Evolutionary conservation across 2,888 invertebrate genomes (phyloP).

Genomic region (Ophioninae sp.): DNA sequence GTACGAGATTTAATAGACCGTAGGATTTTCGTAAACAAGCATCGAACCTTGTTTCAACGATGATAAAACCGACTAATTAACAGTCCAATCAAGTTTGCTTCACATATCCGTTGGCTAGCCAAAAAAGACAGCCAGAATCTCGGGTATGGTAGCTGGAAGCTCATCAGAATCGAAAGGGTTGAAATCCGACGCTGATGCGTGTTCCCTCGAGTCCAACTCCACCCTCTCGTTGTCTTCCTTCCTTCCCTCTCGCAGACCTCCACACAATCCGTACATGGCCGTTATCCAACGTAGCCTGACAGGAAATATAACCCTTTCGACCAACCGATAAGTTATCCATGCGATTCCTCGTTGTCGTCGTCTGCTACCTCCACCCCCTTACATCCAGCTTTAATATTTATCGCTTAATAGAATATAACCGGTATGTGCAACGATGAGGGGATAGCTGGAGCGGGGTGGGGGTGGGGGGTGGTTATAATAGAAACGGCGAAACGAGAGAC

Average conservation of each 20-base stretch:
- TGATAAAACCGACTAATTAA: conserved; percentile 61
- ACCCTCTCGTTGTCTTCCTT: conserved; percentile 25
- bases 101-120: background rate
- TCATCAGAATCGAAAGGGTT: conserved; percentile 58
- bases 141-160: conserved; percentile 26
- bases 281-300: conserved; percentile 37
- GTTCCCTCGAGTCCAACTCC: conserved; percentile 57
- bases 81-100: conserved; percentile 57
- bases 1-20: conserved; percentile 49
- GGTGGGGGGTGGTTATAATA: conserved; percentile 12
- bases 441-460: background rate
- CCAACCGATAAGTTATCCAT: conserved; percentile 60
- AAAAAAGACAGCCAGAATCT: conserved; percentile 27
- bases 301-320: conserved; percentile 40
- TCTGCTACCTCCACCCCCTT: conserved; percentile 8
- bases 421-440: conserved; percentile 51
- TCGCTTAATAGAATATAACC: conserved; percentile 77
- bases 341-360: conserved; percentile 49
- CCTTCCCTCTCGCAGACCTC: conserved; percentile 19
- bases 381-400: conserved; percentile 76
- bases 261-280: conserved; percentile 27
- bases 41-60: conserved; percentile 28
- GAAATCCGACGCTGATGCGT: conserved; percentile 58
- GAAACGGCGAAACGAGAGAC: conserved; percentile 63
- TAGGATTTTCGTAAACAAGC: conserved; percentile 47